Conservation (phyloP, 1,140 invertebrate species). For the Sinella curviseta region DNA sequence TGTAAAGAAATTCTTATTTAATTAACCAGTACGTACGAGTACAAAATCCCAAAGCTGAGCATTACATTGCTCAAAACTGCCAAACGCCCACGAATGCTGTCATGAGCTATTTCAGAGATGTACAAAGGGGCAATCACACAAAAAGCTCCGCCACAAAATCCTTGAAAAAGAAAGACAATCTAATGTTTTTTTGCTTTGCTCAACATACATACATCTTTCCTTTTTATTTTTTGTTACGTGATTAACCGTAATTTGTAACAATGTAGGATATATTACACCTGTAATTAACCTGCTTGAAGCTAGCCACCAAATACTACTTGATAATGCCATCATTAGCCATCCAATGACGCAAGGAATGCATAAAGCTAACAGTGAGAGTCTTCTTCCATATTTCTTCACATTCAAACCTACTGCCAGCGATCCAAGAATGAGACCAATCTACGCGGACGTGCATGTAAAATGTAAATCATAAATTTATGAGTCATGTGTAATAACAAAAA, state of each 20-base stretch:
- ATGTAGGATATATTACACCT: too few relatives aligned
- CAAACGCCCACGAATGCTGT: constrained; percentile 68
- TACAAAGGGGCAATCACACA: constrained; percentile 60
- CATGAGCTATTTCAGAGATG: constrained; percentile 63
- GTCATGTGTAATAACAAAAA: too few relatives aligned
- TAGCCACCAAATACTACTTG: neutral
- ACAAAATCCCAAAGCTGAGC: constrained; percentile 72
- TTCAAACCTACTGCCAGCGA: neutral
- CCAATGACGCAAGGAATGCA: neutral
- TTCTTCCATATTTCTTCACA: neutral
- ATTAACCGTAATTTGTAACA: too few relatives aligned
- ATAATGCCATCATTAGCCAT: neutral
- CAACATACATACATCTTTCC: too few relatives aligned
- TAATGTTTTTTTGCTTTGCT: neutral
- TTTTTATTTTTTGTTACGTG: too few relatives aligned
- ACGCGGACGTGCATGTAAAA: too few relatives aligned
- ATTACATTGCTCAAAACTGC: constrained; percentile 80
- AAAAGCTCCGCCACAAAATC: constrained; percentile 42
- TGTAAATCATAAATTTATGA: too few relatives aligned
- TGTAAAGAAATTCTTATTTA: constrained; percentile 51
- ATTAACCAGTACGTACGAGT: constrained; percentile 63
- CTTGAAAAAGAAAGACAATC: constrained; percentile 17
- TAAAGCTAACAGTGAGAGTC: neutral
- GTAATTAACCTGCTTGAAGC: neutral
- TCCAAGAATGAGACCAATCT: neutral